Conservation (phyloP, 2,888 invertebrate genomes). For the Timema podura region DNA sequence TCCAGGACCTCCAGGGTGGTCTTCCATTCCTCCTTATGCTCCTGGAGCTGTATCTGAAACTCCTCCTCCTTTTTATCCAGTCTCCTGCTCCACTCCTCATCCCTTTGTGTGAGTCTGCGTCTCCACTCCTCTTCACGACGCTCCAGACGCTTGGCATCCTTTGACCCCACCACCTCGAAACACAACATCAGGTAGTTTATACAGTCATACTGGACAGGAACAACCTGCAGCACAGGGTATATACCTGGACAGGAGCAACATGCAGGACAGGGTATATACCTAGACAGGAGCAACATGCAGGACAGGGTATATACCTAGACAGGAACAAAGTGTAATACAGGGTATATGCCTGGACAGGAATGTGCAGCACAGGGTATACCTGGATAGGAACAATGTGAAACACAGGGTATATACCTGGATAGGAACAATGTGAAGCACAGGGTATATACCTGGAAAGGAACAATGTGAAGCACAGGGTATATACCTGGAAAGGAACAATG, state of each 20-base stretch:
- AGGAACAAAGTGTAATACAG: neutral
- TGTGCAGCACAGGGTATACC: too few relatives aligned
- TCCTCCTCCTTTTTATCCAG: conserved; percentile 46
- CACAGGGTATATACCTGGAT: too few relatives aligned
- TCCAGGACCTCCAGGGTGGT: conserved; percentile 58
- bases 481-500: too few relatives aligned
- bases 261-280: too few relatives aligned
- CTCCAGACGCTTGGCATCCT: conserved; percentile 40
- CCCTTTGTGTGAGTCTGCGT: conserved; percentile 41
- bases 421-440: too few relatives aligned
- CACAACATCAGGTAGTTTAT: conserved; percentile 15
- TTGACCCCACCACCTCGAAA: conserved; percentile 34
- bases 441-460: too few relatives aligned
- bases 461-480: too few relatives aligned
- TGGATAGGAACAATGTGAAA: too few relatives aligned
- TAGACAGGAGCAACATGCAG: too few relatives aligned
- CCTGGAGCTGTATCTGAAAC: conserved; percentile 50
- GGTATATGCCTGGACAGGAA: too few relatives aligned
- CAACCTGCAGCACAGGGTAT: neutral
- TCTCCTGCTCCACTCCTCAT: conserved; percentile 35
- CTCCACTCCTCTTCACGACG: conserved; percentile 56
- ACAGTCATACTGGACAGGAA: neutral
- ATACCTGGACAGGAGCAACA: neutral
- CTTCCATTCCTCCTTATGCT: conserved; percentile 65
- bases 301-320: too few relatives aligned